Base-by-base conservation (phyloP, 1,140 invertebrate species). In the Drosophila sp. region DNA sequence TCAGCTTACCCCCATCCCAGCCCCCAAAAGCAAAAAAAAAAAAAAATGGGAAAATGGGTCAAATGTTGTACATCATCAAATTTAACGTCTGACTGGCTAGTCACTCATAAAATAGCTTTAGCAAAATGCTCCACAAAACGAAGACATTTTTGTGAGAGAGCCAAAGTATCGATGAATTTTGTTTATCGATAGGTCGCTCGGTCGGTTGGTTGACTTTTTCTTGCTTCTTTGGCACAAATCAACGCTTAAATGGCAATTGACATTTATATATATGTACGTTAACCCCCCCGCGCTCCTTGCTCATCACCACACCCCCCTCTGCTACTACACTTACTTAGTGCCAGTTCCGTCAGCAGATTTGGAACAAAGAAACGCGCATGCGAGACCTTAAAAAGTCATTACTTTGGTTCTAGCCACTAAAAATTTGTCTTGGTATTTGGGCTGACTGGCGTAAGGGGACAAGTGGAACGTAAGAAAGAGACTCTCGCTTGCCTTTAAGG, bases 201-300 rank as follows among this genome's bases (percentile, higher is more conserved):
- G 29, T 57, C 27, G 44, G 33, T 33, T 8, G 17, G 29, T 32
- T 30, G 29, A 11, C 10, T n/a, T 11, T 3, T 11, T 38, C 1
- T n/a, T 10, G 8, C 30, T 4, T 41, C 8, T 23, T 32, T 29
- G 8, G 47, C 79, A 87, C 83, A 86, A 86, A 86, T 86, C 82
- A 82, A 79, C 66, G 72, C 79, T 86, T 76, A 79, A 86, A 79
- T 72, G 82, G 54, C 82, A 80, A 84, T 85, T 84, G 73, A 85
- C 56, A 78, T 85, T 84, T 85, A 84, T 84, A 69, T 17, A 17
- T 17, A 41, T 58, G 50, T 61, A 40, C 65, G 33, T 6, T 38
- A 38, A 10, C 35, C 35, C 35, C 35, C 10, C 17, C 23, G 3
- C 35, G 4, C 5, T 6, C 23, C 17, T 23, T 29, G 0, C 17